Evolutionary conservation across 2,888 invertebrate species (phyloP).

Genomic region (Nephrotoma appendiculata): DNA sequence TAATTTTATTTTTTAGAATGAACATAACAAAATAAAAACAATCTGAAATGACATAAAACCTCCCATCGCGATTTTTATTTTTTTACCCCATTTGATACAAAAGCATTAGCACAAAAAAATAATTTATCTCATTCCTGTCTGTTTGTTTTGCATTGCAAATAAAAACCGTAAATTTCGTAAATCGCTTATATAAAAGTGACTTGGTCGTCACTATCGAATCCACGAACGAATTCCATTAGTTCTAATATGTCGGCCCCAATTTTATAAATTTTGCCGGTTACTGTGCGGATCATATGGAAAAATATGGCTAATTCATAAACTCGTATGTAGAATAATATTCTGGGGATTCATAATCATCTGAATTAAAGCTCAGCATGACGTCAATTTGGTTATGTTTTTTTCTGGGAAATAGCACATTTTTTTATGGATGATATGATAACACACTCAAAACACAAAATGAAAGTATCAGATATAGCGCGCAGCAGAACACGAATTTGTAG

Average conservation of each 20-base stretch:
- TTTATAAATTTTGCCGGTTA: neutral
- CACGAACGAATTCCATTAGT: neutral
- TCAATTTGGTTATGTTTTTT: neutral
- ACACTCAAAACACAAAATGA: neutral
- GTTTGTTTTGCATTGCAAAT: neutral
- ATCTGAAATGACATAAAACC: neutral
- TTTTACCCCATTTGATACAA: neutral
- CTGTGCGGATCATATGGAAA: neutral
- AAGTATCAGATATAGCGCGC: neutral
- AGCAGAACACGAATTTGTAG: neutral
- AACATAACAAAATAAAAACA: neutral
- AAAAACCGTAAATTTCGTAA: neutral
- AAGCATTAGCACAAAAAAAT: neutral
- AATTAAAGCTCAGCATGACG: neutral
- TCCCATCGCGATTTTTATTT: neutral
- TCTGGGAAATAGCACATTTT: neutral
- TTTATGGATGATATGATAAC: neutral
- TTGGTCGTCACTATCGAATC: neutral
- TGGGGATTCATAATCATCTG: neutral
- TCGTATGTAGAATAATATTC: neutral
- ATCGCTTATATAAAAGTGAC: neutral
- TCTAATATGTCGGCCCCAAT: neutral
- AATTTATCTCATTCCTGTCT: neutral
- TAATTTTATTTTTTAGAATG: neutral
- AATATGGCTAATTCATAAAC: neutral